These are phyloP conservation scores for Ceryle rudis DNA, from an alignment of 2,797 vertebrate species.

Conservation along the genomic window DNA sequence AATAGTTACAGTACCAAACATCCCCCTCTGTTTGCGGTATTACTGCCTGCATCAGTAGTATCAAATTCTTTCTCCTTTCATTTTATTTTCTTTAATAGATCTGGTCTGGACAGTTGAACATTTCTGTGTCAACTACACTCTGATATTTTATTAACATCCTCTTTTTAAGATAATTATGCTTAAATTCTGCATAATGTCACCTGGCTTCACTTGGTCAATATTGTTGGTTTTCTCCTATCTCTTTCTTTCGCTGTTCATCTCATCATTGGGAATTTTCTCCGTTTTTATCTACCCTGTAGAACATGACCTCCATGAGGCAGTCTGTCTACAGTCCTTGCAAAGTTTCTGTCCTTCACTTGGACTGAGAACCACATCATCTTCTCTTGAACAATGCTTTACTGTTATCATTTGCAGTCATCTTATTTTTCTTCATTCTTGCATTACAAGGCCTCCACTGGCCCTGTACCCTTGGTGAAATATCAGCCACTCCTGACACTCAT, in stretches of 20 bases:
- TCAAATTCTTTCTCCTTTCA: not conserved
- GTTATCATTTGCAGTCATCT: not conserved
- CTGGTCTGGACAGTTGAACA: not conserved
- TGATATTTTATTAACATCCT: not conserved
- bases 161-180: not conserved
- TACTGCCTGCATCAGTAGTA: not conserved
- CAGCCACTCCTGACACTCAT: not conserved
- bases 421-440: not conserved
- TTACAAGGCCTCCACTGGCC: not conserved
- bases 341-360: not conserved
- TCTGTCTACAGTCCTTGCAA: not conserved
- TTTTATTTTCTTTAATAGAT: not conserved
- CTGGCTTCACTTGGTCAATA: not conserved
- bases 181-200: not conserved
- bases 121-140: not conserved
- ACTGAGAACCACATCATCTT: not conserved
- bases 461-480: not conserved
- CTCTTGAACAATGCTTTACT: not conserved
- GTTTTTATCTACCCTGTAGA: not conserved
- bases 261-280: not conserved
- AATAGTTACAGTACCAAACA: not conserved
- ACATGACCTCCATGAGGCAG: not conserved
- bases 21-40: not conserved
- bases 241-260: not conserved
- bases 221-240: not conserved